A percentile compares a stretch with the other conserved stretches of the same genome.
phyloP scores from a whole-genome alignment of 2,797 vertebrate genomes.

The Characodon lateralis region DNA sequence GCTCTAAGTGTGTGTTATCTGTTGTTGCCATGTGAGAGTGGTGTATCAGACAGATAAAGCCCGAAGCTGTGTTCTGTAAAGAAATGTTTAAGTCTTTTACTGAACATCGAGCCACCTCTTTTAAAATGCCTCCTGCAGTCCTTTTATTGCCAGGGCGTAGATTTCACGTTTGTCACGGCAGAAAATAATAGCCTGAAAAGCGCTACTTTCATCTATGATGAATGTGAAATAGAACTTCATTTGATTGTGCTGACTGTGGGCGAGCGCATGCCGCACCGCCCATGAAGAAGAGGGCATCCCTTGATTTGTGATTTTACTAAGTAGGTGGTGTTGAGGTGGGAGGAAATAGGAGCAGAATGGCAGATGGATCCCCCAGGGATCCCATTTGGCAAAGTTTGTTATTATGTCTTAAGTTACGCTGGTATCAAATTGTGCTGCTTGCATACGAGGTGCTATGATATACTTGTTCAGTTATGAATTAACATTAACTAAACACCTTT shows the following conservation, averaged over 20 bases:
- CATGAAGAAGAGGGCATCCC: conserved; percentile 35
- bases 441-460: conserved; percentile 45
- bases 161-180: conserved; percentile 67
- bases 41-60: conserved; percentile 52
- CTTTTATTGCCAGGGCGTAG: conserved; percentile 56
- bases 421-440: conserved; percentile 58
- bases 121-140: conserved; percentile 46
- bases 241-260: conserved; percentile 53
- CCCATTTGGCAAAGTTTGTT: conserved; percentile 68
- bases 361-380: conserved; percentile 72
- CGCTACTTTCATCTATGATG: conserved; percentile 46
- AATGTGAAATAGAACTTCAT: conserved; percentile 34
- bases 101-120: conserved; percentile 51
- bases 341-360: conserved; percentile 34
- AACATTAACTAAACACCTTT: background rate
- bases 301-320: conserved; percentile 71
- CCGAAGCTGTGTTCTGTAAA: conserved; percentile 34
- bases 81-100: conserved; percentile 55
- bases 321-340: conserved; percentile 34
- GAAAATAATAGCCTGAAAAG: conserved; percentile 69
- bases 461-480: conserved; percentile 1
- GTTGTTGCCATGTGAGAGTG: conserved; percentile 30
- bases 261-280: conserved; percentile 23
- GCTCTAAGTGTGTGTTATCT: conserved; percentile 25
- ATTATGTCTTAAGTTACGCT: conserved; percentile 66